Percentiles rank a stretch among this genome's conserved stretches.
Evolutionary conservation across 2,113 vertebrate genomes (phyloP).

Genomic region (Galeopterus variegatus): DNA sequence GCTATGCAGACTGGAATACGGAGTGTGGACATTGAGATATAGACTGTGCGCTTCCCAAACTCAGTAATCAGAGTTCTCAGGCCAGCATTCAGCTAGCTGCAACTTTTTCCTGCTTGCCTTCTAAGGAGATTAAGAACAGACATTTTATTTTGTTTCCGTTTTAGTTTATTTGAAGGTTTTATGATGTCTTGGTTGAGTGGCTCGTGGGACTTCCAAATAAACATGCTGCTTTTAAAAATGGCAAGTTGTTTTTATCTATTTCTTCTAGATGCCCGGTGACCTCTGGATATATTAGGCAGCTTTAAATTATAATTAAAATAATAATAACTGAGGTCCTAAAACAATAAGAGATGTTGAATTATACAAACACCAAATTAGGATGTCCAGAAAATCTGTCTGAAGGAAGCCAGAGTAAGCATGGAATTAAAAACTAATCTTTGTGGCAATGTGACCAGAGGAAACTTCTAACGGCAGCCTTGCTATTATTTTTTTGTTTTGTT

Average conservation of each 20-base stretch:
- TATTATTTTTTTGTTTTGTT: constrained; percentile 68
- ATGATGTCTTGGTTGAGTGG: constrained; percentile 81
- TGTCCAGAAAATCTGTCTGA: constrained; percentile 49
- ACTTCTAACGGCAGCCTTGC: background rate
- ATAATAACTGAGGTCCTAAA: constrained; percentile 75
- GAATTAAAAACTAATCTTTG: constrained; percentile 59
- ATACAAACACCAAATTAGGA: constrained; percentile 33
- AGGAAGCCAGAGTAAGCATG: constrained; percentile 31
- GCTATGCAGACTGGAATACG: background rate
- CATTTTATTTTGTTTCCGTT: constrained; percentile 83
- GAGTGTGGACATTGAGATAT: background rate
- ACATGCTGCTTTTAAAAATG: constrained; percentile 84
- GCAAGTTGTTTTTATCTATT: constrained; percentile 84
- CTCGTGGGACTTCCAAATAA: constrained; percentile 82
- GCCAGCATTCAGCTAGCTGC: constrained; percentile 18
- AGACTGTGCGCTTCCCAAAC: background rate
- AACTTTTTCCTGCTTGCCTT: constrained; percentile 71
- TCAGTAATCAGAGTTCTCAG: constrained; percentile 41
- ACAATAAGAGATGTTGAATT: constrained; percentile 74
- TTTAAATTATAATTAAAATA: constrained; percentile 84
- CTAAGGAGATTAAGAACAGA: constrained; percentile 83
- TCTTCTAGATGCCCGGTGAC: constrained; percentile 76
- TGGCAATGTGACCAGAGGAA: constrained; percentile 14
- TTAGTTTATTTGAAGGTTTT: constrained; percentile 86
- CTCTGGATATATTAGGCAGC: constrained; percentile 73